Conservation (phyloP, 2,888 invertebrate genomes). For the Drymonia ruficornis region DNA sequence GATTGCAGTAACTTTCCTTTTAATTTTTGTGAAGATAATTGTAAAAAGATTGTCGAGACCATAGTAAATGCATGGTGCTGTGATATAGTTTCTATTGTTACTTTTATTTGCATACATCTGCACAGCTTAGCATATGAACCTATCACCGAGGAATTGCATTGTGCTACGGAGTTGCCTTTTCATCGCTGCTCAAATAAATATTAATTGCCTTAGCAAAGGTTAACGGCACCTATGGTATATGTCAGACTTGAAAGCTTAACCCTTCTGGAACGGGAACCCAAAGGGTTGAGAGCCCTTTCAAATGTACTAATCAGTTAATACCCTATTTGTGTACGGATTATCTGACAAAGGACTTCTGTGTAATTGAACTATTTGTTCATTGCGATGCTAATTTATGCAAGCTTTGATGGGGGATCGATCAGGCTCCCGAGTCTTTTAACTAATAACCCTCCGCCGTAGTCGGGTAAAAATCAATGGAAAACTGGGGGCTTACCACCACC, state of each 20-base stretch:
- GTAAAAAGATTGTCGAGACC: no score
- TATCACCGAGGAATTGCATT: background rate
- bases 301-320: conserved; percentile 68
- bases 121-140: no score
- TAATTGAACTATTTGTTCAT: conserved; percentile 47
- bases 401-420: conserved; percentile 7
- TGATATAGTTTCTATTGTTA: background rate
- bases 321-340: conserved; percentile 61
- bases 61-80: no score
- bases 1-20: no score
- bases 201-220: no score
- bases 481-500: no score
- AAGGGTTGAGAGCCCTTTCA: conserved; percentile 60
- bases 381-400: conserved; percentile 39
- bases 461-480: no score
- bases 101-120: no score
- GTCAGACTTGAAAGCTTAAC: conserved; percentile 8
- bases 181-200: background rate
- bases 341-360: conserved; percentile 50
- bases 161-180: background rate
- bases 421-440: no score
- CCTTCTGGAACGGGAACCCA: conserved; percentile 23
- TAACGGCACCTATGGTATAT: background rate
- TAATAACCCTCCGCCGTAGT: no score
- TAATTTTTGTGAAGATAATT: no score